Evolutionary conservation across 30 jellyfish, hydroid and myxozoan species (phyloP).

Genomic region (Aurelia aurita complex sp. Pacific): DNA sequence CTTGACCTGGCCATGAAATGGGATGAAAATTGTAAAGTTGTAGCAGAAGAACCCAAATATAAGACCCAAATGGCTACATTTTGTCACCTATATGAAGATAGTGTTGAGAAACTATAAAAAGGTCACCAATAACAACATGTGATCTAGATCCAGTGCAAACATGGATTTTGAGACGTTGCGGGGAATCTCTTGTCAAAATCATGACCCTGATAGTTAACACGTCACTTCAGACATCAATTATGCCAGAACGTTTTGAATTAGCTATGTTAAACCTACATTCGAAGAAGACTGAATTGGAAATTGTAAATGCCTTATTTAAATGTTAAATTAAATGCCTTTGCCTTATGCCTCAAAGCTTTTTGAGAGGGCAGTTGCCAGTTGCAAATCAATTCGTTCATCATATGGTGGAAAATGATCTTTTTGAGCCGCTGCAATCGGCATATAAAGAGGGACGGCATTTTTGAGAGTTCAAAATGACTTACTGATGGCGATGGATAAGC

Average conservation of each 20-base stretch:
- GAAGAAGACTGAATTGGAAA: conserved; percentile 51
- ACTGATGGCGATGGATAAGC: conserved; percentile 20
- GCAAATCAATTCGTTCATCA: conserved; percentile 41
- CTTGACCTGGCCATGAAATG: conserved; percentile 24
- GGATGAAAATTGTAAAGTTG: conserved; percentile 24
- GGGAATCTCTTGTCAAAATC: conserved; percentile 13
- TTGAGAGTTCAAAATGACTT: conserved; percentile 40
- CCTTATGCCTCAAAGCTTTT: conserved; percentile 51
- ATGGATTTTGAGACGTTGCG: conserved; percentile 32
- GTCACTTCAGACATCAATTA: conserved; percentile 29
- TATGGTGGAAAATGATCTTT: conserved; percentile 52
- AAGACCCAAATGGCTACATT: conserved; percentile 21
- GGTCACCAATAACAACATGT: conserved; percentile 35
- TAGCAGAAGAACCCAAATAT: conserved; percentile 33
- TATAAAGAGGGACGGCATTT: conserved; percentile 51
- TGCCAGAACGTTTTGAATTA: conserved; percentile 37
- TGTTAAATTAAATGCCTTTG: conserved; percentile 13
- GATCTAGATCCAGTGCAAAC: conserved; percentile 35
- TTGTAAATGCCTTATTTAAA: conserved; percentile 8
- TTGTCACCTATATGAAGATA: conserved; percentile 19
- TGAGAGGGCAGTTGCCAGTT: conserved; percentile 58
- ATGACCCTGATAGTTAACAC: conserved; percentile 13
- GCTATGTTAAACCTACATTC: conserved; percentile 31
- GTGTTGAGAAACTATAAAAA: conserved; percentile 21
- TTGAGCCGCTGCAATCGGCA: conserved; percentile 58